Evolutionary conservation across 2,888 invertebrate genomes (phyloP), one percentile per base, ranked within the genome.

Genomic region (Leucania comma): DNA sequence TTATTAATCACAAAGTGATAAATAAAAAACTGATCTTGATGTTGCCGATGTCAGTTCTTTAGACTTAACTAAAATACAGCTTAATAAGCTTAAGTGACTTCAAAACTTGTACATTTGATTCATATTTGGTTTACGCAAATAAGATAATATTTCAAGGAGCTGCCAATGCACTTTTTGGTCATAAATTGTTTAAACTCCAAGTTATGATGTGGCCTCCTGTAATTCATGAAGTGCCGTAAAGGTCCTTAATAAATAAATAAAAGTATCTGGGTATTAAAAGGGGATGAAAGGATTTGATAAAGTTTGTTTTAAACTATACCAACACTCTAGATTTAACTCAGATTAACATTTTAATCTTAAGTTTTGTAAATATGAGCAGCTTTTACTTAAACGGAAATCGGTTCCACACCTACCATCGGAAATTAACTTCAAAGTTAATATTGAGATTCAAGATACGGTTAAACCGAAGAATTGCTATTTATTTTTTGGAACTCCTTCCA

Each of bases 351-450:
- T 38, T 24, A n/a, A 68, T 46, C 12, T 29, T 17, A 57, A 68
- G 46, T 50, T 73, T 8, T 29, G 35, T 51, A 46, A 20, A 48
- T 48, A n/a, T 48, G 46, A 48, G 2, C n/a, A 48, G n/a, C 22
- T 42, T 71, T 60, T 61, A 6, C 24, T 35, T 12, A 14, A 26
- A 6, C 48, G 17, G 26, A n/a, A 14, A 48, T 75, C 17, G 53
- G 2, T 50, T 50, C 12, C 20, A 76, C n/a, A 76, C 59, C 54
- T 50, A 60, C 32, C 22, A 51, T 50, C 54, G 77, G 75, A 69
- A 69, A 75, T 75, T 63, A 51, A 69, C 17, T 59, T 51, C n/a
- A 38, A 38, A 76, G 63, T 26, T 63, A 46, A 42, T 59, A 69
- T 42, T 58, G 57, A n/a, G 17, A 32, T 38, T 53, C 26, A 24